Conservation (phyloP, 2,113 vertebrate genomes). For the Corapipo altera region DNA sequence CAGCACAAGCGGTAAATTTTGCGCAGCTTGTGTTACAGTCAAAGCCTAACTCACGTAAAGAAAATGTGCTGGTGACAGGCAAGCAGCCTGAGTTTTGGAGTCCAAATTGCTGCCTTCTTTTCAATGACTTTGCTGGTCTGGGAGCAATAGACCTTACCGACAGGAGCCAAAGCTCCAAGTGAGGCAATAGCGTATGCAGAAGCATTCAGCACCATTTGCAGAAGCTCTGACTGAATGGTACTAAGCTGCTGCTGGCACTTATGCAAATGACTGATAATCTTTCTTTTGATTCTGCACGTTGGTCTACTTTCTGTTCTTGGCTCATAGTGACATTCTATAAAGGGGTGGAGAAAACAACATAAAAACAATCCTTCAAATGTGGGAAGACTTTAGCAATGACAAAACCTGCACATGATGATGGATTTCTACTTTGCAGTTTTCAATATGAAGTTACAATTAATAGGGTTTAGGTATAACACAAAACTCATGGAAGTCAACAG, state of each 20-base stretch:
- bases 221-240: background rate
- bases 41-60: background rate
- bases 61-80: background rate
- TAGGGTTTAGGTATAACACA: background rate
- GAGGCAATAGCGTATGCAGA: accelerated
- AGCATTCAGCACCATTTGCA: accelerated
- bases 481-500: background rate
- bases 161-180: background rate
- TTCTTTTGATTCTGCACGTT: background rate
- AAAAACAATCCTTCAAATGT: background rate
- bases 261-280: accelerated
- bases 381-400: background rate
- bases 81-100: background rate
- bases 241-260: background rate
- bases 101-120: background rate
- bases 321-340: background rate
- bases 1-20: background rate
- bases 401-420: background rate
- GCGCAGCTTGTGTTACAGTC: background rate
- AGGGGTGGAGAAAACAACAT: background rate
- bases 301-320: background rate
- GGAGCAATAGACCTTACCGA: background rate
- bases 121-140: background rate
- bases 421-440: background rate
- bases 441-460: background rate